Conservation (phyloP, 2,888 invertebrate species). For the Bombylius major region DNA sequence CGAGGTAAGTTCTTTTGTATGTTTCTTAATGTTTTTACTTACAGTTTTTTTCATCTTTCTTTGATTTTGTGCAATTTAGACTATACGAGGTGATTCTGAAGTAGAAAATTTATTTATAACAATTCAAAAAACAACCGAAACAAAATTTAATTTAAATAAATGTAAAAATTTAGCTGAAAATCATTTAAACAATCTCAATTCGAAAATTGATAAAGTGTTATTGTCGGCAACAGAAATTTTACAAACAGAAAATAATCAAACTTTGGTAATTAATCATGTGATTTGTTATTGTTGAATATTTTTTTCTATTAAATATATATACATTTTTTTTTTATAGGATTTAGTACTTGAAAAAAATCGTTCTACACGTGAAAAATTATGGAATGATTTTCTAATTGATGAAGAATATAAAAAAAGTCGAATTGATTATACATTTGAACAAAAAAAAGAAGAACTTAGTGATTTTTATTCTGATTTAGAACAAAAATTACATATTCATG, state of each 20-base stretch:
- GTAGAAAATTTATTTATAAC: conserved; percentile 65
- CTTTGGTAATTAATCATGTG: conserved; percentile 37
- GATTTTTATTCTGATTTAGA: conserved; percentile 64
- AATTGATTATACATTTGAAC: conserved; percentile 63
- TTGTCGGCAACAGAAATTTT: conserved; percentile 49
- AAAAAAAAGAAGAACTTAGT: conserved; percentile 63
- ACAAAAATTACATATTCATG: conserved; percentile 50
- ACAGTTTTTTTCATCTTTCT: conserved; percentile 12
- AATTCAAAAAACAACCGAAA: conserved; percentile 62
- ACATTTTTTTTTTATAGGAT: conserved; percentile 38
- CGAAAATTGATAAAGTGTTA: conserved; percentile 52
- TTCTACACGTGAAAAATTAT: conserved; percentile 45
- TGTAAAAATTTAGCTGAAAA: conserved; percentile 49
- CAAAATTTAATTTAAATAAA: conserved; percentile 60
- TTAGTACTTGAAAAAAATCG: conserved; percentile 38
- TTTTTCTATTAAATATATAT: neutral
- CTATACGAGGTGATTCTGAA: conserved; percentile 65
- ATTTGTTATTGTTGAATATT: neutral
- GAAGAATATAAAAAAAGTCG: conserved; percentile 62
- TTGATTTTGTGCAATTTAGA: conserved; percentile 38
- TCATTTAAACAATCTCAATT: conserved; percentile 48
- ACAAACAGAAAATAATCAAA: conserved; percentile 43
- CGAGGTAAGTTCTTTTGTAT: conserved; percentile 47
- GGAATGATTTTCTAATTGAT: conserved; percentile 65
- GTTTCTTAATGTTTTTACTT: conserved; percentile 2